Base-by-base conservation (phyloP, 1,140 invertebrate species). In the Leptinotarsa texana region DNA sequence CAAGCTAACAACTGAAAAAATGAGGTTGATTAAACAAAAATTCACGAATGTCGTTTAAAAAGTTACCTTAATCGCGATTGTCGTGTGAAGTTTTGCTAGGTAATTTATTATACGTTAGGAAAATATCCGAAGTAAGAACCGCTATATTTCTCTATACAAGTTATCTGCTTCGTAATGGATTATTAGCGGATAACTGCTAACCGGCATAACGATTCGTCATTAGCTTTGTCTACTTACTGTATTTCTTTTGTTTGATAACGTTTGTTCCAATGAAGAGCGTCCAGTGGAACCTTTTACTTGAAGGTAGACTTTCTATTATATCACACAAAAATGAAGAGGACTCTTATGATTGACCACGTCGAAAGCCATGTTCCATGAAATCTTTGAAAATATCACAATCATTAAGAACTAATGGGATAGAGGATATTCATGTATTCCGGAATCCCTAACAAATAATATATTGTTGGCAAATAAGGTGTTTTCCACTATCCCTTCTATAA, bases 171-270 rank as follows among this genome's bases (percentile, higher is more conserved):
- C 42, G 21, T 67, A 67, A 67, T 27, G 65, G 18, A 13, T 67
- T 27, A 67, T 67, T 67, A 65, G 63, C 27, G 63, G 21, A 65
- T 65, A 67, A 67, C 27, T 42, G 22, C 65, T 18, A 27, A 67
- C 27, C 15, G 42, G 13, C 65, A 27, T 67, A 67, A 67, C n/a
- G 65, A 67, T 24, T 67, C 65, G 65, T 67, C 65, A 42, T 67
- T 67, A 33, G 17, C 17, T 22, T 67, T 67, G 15, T 67, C 65
- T 42, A 67, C 22, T 67, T 18, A 67, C 24, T 4, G 8, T 27
- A 42, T 67, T 67, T 17, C 3, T 67, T 67, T 67, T 67, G 42
- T 67, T 67, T 67, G 17, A 42, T 42, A 27, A 24, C n/a, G 15
- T 24, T 15, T 22, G 18, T 15, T 4, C 51, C 1, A 57, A 57